Conservation (phyloP, 2,888 invertebrate species). For the Luperina nickerlii region DNA sequence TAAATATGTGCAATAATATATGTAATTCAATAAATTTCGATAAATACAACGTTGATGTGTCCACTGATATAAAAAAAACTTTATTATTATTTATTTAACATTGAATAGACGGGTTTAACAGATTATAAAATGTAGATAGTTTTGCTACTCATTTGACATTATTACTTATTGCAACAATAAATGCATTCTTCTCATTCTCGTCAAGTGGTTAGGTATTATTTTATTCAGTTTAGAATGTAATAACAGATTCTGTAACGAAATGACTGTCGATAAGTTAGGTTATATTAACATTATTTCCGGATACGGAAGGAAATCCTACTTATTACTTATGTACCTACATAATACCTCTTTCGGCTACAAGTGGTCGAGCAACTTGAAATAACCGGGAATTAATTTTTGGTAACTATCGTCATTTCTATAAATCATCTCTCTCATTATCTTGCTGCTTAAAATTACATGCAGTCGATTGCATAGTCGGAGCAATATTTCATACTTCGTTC, state of each 20-base stretch:
- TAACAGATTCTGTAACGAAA: background rate
- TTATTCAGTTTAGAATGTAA: background rate
- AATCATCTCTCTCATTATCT: background rate
- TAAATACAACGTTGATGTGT: background rate
- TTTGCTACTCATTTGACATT: background rate
- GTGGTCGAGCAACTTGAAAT: background rate
- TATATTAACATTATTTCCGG: background rate
- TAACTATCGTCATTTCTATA: background rate
- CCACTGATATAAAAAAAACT: background rate
- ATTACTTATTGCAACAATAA: conserved; percentile 1
- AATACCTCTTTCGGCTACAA: too few relatives aligned
- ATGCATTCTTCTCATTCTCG: background rate
- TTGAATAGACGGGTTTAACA: background rate
- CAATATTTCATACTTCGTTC: background rate
- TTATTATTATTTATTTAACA: background rate
- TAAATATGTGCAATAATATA: too few relatives aligned
- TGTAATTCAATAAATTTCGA: background rate
- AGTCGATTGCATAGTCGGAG: background rate
- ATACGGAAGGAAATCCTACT: background rate
- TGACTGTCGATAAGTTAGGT: background rate
- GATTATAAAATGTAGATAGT: background rate
- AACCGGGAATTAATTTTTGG: background rate
- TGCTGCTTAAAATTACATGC: background rate
- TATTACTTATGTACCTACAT: background rate
- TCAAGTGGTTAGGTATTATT: background rate